Conservation (phyloP, 1,140 invertebrate genomes). For the Ceratosolen fusciceps region DNA sequence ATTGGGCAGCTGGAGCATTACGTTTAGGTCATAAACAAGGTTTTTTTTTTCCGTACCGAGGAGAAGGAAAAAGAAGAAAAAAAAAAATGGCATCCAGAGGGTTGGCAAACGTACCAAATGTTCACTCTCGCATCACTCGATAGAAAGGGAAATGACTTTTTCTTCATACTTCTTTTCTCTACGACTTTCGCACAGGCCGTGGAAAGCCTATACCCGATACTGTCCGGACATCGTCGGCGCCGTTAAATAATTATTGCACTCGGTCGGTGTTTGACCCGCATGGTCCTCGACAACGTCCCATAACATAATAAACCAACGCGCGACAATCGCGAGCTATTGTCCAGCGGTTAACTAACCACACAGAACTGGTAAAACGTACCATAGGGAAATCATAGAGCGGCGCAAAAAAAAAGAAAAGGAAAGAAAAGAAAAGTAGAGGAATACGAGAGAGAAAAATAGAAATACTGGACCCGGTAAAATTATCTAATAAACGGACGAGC, state of each 20-base stretch:
- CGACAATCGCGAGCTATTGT: conserved; percentile 13
- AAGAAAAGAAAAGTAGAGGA: no score
- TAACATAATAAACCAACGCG: no score
- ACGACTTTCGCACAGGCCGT: background rate
- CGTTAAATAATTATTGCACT: background rate
- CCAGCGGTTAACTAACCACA: conserved; percentile 6
- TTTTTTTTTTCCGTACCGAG: no score
- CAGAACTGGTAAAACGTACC: background rate
- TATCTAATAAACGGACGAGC: no score
- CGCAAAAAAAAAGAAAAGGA: background rate
- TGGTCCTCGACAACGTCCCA: conserved; percentile 15
- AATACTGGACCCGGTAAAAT: no score
- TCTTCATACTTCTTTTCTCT: conserved; percentile 7
- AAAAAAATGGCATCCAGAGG: background rate
- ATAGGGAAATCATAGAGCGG: background rate
- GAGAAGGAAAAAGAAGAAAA: no score
- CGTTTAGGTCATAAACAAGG: conserved; percentile 17
- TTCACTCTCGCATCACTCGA: background rate
- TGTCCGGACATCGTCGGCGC: background rate
- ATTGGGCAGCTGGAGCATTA: conserved; percentile 6
- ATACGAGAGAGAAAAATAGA: no score
- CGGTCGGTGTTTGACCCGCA: conserved; percentile 19
- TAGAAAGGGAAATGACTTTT: conserved; percentile 19
- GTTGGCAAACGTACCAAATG: conserved; percentile 32
- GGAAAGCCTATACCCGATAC: background rate